Conservation (phyloP, 2,113 vertebrate species). For the Ceyx melanurus region DNA sequence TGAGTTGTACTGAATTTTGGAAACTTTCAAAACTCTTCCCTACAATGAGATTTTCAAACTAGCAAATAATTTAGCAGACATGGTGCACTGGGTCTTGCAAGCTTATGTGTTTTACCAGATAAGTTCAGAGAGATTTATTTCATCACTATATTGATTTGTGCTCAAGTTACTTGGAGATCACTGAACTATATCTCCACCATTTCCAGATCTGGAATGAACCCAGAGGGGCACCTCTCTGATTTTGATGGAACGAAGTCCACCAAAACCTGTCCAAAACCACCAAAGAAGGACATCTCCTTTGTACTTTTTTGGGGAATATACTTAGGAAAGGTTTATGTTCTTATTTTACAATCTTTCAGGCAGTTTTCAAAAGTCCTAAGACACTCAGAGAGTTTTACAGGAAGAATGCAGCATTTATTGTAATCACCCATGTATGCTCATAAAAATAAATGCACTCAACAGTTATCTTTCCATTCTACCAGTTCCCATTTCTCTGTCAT, state of each 20-base stretch:
- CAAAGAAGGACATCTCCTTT: background rate
- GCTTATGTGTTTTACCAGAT: background rate
- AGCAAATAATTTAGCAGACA: background rate
- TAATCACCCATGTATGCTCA: background rate
- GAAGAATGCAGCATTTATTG: background rate
- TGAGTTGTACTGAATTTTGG: background rate
- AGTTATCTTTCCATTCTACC: background rate
- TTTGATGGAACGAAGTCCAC: background rate
- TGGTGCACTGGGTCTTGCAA: fast-evolving
- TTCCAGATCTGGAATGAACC: background rate
- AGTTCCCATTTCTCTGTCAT: background rate
- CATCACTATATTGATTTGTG: fast-evolving
- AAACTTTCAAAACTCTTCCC: background rate
- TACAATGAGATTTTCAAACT: background rate
- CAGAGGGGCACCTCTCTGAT: background rate
- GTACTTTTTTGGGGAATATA: background rate
- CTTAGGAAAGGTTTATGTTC: background rate
- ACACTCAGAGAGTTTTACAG: background rate
- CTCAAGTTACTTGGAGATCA: background rate
- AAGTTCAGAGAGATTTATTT: background rate
- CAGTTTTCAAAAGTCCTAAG: background rate
- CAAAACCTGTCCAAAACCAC: too few relatives aligned
- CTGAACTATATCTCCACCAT: background rate
- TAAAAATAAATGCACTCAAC: background rate
- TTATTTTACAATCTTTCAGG: background rate